Base-by-base conservation (phyloP, 2,113 vertebrate genomes). In the Plectropomus leopardus region DNA sequence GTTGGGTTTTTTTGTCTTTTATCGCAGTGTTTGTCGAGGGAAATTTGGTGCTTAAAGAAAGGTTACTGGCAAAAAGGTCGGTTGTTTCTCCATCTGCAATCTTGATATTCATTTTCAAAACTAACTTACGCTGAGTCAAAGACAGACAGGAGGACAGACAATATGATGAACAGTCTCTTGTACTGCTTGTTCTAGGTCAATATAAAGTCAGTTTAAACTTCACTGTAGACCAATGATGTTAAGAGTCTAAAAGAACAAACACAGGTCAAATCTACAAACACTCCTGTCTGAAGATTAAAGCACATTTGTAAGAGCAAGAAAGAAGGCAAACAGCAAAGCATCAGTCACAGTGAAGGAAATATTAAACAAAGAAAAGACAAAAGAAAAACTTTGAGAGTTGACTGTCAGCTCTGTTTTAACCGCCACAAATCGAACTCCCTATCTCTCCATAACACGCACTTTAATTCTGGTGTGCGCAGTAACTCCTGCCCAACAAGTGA, bases 141-240 rank as follows among this genome's bases (percentile, higher is more conserved):
- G n/a, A n/a, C n/a, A n/a, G n/a, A n/a, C n/a, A 58, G 54, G 53
- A 26, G 53, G 53, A 55, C 53, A 55, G 24, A 54, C 51, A 54
- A 36, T 9, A 7, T 36, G 23, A 53, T 53, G 50, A 54, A 15
- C 13, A 54, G 51, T 15, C 24, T 26, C 14, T 1, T 36, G 36
- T 36, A 7, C 10, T 2, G 6, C 2, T 16, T 8, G 6, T 8
- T 14, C 24, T 24, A 8, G 26, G 24, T 14, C 53, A 36, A n/a
- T n/a, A n/a, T n/a, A 36, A 36, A 26, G 51, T 26, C 23, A n/a
- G n/a, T n/a, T n/a, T n/a, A 15, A 54, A 26, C 15, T 13, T 55
- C 3, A 55, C 23, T 54, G 51, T 13, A 26, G 51, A 54, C 2
- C 24, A 54, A 54, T 26, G 51, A 55, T 30, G 24, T 19, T 26